phyloP scores from a whole-genome alignment of 2,113 vertebrate species.

The Mormyrus lacerda region DNA sequence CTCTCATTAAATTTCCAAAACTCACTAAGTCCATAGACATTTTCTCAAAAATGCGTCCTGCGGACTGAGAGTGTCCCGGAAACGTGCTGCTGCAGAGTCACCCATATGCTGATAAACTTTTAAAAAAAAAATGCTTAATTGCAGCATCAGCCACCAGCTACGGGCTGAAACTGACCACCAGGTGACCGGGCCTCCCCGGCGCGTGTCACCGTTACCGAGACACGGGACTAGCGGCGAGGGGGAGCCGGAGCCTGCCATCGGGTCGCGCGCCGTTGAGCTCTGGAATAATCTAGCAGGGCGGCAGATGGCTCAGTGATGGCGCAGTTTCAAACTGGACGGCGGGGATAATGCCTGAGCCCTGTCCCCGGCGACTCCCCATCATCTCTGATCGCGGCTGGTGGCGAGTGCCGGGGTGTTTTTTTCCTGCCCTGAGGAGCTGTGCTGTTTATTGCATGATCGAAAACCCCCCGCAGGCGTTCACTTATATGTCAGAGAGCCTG shows the following conservation, averaged over 20 bases:
- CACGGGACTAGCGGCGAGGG: neutral
- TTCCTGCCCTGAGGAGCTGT: neutral
- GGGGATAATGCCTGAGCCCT: slow-evolving; percentile 23
- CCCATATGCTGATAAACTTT: neutral
- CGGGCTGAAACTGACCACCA: neutral
- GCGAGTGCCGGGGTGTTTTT: neutral
- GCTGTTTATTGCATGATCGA: neutral
- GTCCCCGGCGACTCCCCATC: neutral
- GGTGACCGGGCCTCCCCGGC: neutral
- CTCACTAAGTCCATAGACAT: neutral
- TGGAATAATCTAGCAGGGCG: slow-evolving; percentile 34
- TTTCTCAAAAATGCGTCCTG: neutral
- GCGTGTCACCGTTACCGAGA: neutral
- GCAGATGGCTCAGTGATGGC: slow-evolving; percentile 40
- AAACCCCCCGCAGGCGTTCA: neutral
- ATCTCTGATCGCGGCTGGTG: neutral
- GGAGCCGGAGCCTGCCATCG: slow-evolving; percentile 10
- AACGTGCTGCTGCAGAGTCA: neutral
- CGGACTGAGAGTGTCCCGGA: neutral
- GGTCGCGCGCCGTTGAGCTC: slow-evolving; percentile 23
- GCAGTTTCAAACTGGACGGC: slow-evolving; percentile 27
- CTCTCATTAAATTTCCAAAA: neutral
- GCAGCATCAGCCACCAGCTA: neutral
- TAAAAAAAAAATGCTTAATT: neutral
- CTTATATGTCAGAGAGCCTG: neutral